Percentiles rank a stretch among this genome's conserved stretches.
Evolutionary conservation across 1,140 invertebrate genomes (phyloP).

Genomic region (Dendrolimus kikuchii): DNA sequence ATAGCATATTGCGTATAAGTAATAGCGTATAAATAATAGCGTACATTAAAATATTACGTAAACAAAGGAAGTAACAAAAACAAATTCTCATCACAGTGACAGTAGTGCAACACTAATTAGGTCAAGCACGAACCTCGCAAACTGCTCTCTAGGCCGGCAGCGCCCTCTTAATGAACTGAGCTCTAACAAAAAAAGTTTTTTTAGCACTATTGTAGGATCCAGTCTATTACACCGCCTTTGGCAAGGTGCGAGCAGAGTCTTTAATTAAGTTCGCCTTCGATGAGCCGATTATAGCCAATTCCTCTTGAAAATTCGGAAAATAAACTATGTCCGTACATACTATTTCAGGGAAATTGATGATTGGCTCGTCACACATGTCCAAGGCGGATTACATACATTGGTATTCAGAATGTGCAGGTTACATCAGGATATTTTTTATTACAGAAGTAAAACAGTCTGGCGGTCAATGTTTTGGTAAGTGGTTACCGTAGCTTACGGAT

Average conservation of each 20-base stretch:
- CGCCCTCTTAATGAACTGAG: slow-evolving; percentile 45
- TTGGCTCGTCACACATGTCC: too few species aligned
- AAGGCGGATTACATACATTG: too few species aligned
- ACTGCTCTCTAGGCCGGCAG: slow-evolving; percentile 30
- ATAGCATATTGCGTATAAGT: too few species aligned
- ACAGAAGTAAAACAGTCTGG: too few species aligned
- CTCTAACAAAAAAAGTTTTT: slow-evolving; percentile 51
- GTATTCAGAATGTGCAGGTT: too few species aligned
- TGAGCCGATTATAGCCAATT: background rate
- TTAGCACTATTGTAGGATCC: slow-evolving; percentile 30
- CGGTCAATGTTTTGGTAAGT: too few species aligned
- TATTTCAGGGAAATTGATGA: too few species aligned
- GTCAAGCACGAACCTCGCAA: slow-evolving; percentile 48
- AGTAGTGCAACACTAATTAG: slow-evolving; percentile 46
- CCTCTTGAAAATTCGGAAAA: too few species aligned
- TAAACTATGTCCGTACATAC: too few species aligned
- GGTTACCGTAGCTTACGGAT: too few species aligned
- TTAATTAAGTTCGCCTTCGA: slow-evolving; percentile 18
- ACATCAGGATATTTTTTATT: too few species aligned
- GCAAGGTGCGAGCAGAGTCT: slow-evolving; percentile 15
- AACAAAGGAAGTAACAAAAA: slow-evolving; percentile 41
- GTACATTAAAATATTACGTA: slow-evolving; percentile 6
- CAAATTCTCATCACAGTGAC: slow-evolving; percentile 44
- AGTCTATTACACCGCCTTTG: slow-evolving; percentile 4
- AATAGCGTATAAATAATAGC: too few species aligned